Evolutionary conservation across 2,888 invertebrate genomes (phyloP), one percentile per base, ranked within the genome.

Genomic region (Campaea margaritaria): DNA sequence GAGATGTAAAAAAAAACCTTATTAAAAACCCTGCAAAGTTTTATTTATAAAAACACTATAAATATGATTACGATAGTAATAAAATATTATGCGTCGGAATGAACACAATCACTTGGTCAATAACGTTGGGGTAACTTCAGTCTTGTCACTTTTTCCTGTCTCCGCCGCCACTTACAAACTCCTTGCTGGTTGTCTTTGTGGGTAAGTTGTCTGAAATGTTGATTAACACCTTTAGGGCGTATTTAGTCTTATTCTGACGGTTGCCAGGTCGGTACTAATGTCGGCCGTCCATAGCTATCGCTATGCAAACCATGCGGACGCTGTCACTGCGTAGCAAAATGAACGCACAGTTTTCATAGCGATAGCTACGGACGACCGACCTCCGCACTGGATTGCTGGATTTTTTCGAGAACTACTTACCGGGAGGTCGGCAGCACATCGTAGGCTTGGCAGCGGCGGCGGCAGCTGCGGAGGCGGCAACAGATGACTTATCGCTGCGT

Each of bases 151-250:
- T 90, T 58, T 87, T 90, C 58, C 74, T 81, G 58, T 87, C 85
- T 0, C 86, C 85, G 1, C 85, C 76, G 16, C 87, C 82, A 65
- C 79, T 86, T 0, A 91, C 79, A 50, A 72, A 90, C 41, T 89
- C 86, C 65, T 90, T 91, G 66, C 91, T 91, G 0, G 91, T 90
- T 0, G 91, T 91, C 51, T 78, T 82, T 8, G 91, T 91, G 0
- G 91, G 91, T 7, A 91, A 71, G 43, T 86, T 83, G 63, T 81
- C 87, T 87, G 77, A 77, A 64, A n/a, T 27, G 8, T 38, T n/a
- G 2, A 21, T 3, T 21, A 21, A 5, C 21, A 21, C 21, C 2
- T 21, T 21, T 21, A 2, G 21, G 5, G 21, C 21, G 5, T 21
- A 21, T n/a, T n/a, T n/a, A n/a, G n/a, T n/a, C n/a, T n/a, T n/a